A percentile compares a stretch with the other conserved stretches of the same genome.
phyloP scores from a whole-genome alignment of 2,797 vertebrate genomes.

The Microctenopoma lineatum region DNA sequence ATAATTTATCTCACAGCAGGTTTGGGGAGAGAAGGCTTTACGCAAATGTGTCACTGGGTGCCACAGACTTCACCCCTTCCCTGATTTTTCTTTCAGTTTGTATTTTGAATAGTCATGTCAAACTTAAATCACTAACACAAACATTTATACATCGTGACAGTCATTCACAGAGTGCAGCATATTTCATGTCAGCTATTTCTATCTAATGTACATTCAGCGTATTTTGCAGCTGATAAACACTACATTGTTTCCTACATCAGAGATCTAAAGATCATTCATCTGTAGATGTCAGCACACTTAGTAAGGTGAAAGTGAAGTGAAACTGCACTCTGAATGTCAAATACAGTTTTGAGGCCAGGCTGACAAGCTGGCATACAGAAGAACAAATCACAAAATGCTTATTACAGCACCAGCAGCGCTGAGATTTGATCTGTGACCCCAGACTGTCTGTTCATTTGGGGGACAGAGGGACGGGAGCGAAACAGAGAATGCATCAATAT shows the following conservation, averaged over 20 bases:
- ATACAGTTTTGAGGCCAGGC: slow-evolving; percentile 18
- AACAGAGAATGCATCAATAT: slow-evolving; percentile 41
- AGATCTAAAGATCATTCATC: slow-evolving; percentile 7
- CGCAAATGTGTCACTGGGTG: background rate
- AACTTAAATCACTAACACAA: background rate
- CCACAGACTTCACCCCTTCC: background rate
- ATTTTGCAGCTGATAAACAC: background rate
- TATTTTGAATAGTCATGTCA: background rate
- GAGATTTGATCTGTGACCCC: slow-evolving; percentile 62
- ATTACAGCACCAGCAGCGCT: slow-evolving; percentile 41
- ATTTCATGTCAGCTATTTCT: background rate
- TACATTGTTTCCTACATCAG: background rate
- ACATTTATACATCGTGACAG: background rate
- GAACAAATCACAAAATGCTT: slow-evolving; percentile 48
- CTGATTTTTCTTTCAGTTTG: background rate
- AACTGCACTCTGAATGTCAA: slow-evolving; percentile 24
- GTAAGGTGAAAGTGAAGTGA: slow-evolving; percentile 22
- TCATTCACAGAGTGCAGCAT: background rate
- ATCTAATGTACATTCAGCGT: background rate
- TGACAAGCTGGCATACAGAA: slow-evolving; percentile 24
- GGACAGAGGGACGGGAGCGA: slow-evolving; percentile 29
- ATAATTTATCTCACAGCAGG: slow-evolving; percentile 51
- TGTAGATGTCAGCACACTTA: background rate
- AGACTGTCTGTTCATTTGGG: slow-evolving; percentile 37
- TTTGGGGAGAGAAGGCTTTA: slow-evolving; percentile 21